phyloP scores from a whole-genome alignment of 2,888 invertebrate genomes.

The Cryptus armator region DNA sequence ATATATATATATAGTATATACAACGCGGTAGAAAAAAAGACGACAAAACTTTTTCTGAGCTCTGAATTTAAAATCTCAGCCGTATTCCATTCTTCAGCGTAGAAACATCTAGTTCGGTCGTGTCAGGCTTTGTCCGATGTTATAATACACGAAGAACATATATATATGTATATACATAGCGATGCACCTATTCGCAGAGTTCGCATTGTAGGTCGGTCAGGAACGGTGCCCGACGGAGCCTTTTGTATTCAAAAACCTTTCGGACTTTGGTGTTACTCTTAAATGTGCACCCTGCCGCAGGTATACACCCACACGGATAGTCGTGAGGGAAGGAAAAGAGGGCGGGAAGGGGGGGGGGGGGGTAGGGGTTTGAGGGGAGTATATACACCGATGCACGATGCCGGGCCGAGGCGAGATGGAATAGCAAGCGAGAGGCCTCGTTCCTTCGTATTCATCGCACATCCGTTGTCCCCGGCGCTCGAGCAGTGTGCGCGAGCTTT shows the following conservation, averaged over 20 bases:
- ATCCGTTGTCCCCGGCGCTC: conserved; percentile 68
- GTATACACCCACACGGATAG: conserved; percentile 52
- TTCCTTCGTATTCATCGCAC: conserved; percentile 70
- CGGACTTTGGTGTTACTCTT: conserved; percentile 68
- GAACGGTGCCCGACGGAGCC: conserved; percentile 53
- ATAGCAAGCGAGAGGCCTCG: conserved; percentile 46
- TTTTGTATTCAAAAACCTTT: conserved; percentile 68
- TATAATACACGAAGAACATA: conserved; percentile 57
- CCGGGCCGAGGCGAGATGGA: conserved; percentile 29
- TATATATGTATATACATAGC: conserved; percentile 9
- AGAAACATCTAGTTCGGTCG: conserved; percentile 55
- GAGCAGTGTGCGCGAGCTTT: conserved; percentile 47
- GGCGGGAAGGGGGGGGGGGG: no score
- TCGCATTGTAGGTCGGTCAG: conserved; percentile 54
- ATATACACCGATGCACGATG: conserved; percentile 9
- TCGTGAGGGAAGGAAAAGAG: no score
- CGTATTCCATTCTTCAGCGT: conserved; percentile 18
- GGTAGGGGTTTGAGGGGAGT: background rate
- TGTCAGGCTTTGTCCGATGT: conserved; percentile 61
- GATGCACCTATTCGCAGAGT: conserved; percentile 19
- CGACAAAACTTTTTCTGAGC: background rate
- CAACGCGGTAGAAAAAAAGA: background rate
- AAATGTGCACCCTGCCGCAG: conserved; percentile 66
- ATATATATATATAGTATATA: background rate
- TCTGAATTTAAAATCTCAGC: conserved; percentile 3